Evolutionary conservation across 2,113 vertebrate genomes (phyloP).

Genomic region (Potamarius usumacintae): DNA sequence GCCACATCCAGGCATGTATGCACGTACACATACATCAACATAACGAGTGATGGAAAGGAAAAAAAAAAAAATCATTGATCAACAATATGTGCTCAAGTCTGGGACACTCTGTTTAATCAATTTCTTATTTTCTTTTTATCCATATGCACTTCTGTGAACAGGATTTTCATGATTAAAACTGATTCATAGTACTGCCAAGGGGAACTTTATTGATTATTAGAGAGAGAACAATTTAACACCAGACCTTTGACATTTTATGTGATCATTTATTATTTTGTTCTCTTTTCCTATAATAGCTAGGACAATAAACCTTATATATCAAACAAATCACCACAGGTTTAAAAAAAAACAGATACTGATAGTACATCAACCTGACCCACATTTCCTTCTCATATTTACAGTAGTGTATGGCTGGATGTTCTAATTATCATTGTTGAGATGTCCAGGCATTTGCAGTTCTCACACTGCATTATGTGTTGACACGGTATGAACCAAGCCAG

Average conservation of each 20-base stretch:
- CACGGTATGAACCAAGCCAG: conserved; percentile 31
- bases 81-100: conserved; percentile 53
- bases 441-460: conserved; percentile 35
- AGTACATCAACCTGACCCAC: conserved; percentile 38
- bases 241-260: conserved; percentile 69
- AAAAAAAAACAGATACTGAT: conserved; percentile 3
- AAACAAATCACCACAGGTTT: conserved; percentile 28
- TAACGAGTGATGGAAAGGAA: conserved; percentile 11
- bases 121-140: conserved; percentile 62
- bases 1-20: conserved; percentile 1
- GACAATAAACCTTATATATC: conserved; percentile 29
- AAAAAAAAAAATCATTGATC: conserved; percentile 4
- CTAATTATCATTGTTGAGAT: conserved; percentile 35
- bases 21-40: conserved; percentile 53
- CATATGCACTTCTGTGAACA: conserved; percentile 3
- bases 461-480: conserved; percentile 31
- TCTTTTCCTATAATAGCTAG: conserved; percentile 22
- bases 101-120: conserved; percentile 68
- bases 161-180: conserved; percentile 60
- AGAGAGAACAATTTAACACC: conserved; percentile 61
- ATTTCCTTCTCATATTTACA: conserved; percentile 21
- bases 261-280: conserved; percentile 57
- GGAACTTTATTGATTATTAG: conserved; percentile 73
- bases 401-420: not conserved
- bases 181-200: conserved; percentile 60